Evolutionary conservation across 2,113 vertebrate genomes (phyloP).

Genomic region (Corvus cornix): DNA sequence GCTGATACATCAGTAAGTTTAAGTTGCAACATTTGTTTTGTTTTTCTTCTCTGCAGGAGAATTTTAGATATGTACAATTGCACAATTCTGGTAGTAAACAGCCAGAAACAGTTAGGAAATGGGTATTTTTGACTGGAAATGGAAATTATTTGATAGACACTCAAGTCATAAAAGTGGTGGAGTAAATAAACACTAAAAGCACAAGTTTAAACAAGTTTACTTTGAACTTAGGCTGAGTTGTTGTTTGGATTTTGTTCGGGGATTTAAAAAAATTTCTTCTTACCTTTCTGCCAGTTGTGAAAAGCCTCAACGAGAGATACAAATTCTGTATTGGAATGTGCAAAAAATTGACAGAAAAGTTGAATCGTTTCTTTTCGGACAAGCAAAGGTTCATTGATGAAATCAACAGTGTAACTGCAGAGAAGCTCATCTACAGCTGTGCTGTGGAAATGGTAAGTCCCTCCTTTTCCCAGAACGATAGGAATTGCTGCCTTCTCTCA

Average conservation of each 20-base stretch:
- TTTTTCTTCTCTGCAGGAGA: neutral
- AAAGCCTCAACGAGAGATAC: constrained; percentile 91
- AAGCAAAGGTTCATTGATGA: constrained; percentile 96
- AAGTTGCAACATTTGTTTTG: neutral
- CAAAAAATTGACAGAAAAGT: constrained; percentile 88
- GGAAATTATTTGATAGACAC: neutral
- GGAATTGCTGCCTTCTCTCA: neutral
- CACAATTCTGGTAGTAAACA: neutral
- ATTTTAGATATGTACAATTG: neutral
- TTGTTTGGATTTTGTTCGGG: neutral
- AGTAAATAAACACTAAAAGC: neutral
- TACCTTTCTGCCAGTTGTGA: constrained; percentile 83
- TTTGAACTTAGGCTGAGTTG: neutral
- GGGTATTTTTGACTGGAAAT: neutral
- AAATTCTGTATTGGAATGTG: constrained; percentile 94
- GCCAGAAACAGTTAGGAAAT: neutral
- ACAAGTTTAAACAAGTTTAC: neutral
- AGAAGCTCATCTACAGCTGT: constrained; percentile 96
- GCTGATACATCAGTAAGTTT: neutral
- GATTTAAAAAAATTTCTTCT: neutral
- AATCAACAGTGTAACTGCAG: constrained; percentile 95
- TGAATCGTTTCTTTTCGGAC: constrained; percentile 95
- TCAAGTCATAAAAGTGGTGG: neutral
- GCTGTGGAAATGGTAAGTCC: constrained; percentile 91
- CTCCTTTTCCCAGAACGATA: neutral